Evolutionary conservation across 2,888 invertebrate species (phyloP), one percentile per base, ranked within the genome.

Genomic region (Ellobium chinense): DNA sequence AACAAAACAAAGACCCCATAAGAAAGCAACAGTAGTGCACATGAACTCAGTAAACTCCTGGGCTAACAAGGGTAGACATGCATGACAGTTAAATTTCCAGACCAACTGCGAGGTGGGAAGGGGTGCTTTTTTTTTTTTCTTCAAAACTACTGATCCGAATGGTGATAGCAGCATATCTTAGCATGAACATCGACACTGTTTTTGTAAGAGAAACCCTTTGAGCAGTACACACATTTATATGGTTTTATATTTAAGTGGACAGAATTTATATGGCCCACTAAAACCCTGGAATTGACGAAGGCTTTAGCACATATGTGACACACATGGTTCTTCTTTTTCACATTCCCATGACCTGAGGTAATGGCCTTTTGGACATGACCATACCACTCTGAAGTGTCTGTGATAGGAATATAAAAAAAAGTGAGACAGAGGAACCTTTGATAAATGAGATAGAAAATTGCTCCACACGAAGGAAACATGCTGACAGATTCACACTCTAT

Each of bases 171-270:
- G 46, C 78, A 78, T 54, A 78, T 69, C 70, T 78, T 68, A n/a
- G 58, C 39, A 63, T 80, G 80, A 63, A 39, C 37, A 65, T 80
- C 56, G 18, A 80, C 37, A 70, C 46, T 69, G 14, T 70, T 75
- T 54, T 80, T 69, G 60, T 80, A 76, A 54, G 80, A 76, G 68
- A 80, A 80, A 31, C 34, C 24, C 37, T 69, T 75, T 5, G 63
- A 46, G 37, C 80, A 80, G 37, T 70, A 68, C n/a, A 36, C 31
- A 70, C 80, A 80, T 65, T 62, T 63, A 62, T 70, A 80, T 18
- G 80, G 80, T 46, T 76, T 80, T 46, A 74, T 66, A 54, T 80
- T 66, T 29, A 80, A 66, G 63, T 80, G 80, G 27, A 70, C n/a
- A 56, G 69, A 76, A 65, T 80, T 80, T 39, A 80, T 69, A 70